phyloP scores from a whole-genome alignment of 2,797 vertebrate species.

The Poeciliopsis infans region DNA sequence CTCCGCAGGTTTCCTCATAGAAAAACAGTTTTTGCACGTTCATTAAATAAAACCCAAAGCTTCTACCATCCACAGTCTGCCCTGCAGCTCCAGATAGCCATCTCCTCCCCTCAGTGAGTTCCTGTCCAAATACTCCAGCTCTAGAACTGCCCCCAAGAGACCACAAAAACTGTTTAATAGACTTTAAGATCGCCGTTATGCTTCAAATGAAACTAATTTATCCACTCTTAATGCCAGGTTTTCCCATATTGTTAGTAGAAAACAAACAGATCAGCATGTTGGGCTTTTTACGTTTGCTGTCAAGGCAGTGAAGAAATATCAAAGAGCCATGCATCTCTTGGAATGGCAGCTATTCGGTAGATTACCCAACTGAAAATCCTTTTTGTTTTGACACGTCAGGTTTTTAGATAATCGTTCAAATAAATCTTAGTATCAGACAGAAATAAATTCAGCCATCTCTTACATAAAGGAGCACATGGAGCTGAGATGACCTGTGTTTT shows the following conservation, averaged over 20 bases:
- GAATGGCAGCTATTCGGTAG: not conserved
- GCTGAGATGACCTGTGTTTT: not conserved
- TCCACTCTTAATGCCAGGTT: constrained; percentile 58
- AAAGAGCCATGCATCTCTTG: constrained; percentile 11
- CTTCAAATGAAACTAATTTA: constrained; percentile 70
- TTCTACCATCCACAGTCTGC: constrained; percentile 36
- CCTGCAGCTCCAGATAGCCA: constrained; percentile 72
- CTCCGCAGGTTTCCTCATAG: constrained; percentile 70
- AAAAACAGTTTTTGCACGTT: constrained; percentile 69
- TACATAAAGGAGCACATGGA: constrained; percentile 29
- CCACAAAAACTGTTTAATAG: constrained; percentile 65
- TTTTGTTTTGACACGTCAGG: not conserved
- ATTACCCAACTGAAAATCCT: not conserved
- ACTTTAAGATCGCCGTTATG: constrained; percentile 64
- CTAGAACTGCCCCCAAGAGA: constrained; percentile 63
- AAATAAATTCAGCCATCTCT: constrained; percentile 7
- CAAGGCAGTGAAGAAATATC: constrained; percentile 23
- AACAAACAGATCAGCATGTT: constrained; percentile 27
- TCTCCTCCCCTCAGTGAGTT: constrained; percentile 74
- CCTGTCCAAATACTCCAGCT: constrained; percentile 63
- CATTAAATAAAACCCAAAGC: constrained; percentile 57
- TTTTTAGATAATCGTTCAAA: not conserved
- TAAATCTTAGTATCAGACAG: not conserved
- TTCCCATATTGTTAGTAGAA: constrained; percentile 43
- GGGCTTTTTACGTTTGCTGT: constrained; percentile 30